Base-by-base conservation (phyloP, 1,140 invertebrate species). In the Micrasema minimum region DNA sequence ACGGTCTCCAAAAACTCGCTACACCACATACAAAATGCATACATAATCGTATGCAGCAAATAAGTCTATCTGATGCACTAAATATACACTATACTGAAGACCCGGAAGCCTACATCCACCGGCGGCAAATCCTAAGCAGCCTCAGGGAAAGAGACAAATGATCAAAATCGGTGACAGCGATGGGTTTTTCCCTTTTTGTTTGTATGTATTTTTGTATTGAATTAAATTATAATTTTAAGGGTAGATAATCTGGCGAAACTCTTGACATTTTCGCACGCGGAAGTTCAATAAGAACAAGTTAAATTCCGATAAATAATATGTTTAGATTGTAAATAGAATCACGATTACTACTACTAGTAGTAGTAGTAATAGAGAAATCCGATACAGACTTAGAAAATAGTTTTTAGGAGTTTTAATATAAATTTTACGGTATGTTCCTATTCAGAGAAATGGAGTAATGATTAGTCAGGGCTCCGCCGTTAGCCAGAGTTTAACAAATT, bases 1-100 rank as follows among this genome's bases (percentile, higher is more conserved):
- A 59, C 55, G 55, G 55, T 59, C 37, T 59, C 55, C 55, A 18
- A 59, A 37, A 59, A 10, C 55, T 35, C 14, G 55, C 31, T 59
- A 22, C 35, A 41, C 35, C 38, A 59, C 55, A 59, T 59, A 59
- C 20, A 59, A 59, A 20, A 59, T 22, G 14, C n/a, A n/a, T 59
- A 41, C 18, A 20, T 38, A 38, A 59, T 59, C 55, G 37, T 22
- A n/a, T 22, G 37, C 55, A 43, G 55, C 55, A 41, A 59, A 59
- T 43, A 35, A 59, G 35, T 59, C 55, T 59, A 59, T 59, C 55
- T 59, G 55, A 59, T 59, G 55, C 37, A 59, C 55, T 59, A 59
- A 59, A 59, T 59, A 43, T 43, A 41, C 14, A 20, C 20, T 22
- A 0, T 22, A 12, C 9, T 16, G 22, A 38, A 59, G 37, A 41